Percentiles rank a stretch among this genome's conserved stretches.
These are phyloP conservation scores for Dipodomys stephensi DNA, from an alignment of 2,113 vertebrate species.

Conservation along the genomic window DNA sequence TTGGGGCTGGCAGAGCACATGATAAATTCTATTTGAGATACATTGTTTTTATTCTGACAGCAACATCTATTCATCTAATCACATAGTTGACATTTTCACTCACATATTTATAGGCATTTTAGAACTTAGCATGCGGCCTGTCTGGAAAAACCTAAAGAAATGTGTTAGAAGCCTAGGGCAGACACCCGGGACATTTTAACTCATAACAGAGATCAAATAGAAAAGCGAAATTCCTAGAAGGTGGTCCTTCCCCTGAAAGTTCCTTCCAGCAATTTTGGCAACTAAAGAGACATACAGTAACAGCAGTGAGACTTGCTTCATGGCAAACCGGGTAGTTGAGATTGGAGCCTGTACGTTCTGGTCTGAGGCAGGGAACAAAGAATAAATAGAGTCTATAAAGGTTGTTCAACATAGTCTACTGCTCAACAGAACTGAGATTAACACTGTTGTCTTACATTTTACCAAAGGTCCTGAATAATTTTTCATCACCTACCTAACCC, in stretches of 20 bases:
- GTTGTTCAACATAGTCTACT: not conserved
- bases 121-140: not conserved
- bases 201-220: not conserved
- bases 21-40: conserved; percentile 4
- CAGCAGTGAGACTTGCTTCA: not conserved
- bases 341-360: not conserved
- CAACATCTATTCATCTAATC: conserved; percentile 2
- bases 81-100: not conserved
- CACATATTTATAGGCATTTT: not conserved
- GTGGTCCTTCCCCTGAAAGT: not conserved
- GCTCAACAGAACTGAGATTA: not conserved
- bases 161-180: not conserved
- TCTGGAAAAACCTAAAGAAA: not conserved
- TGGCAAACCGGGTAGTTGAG: not conserved
- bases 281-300: conserved; percentile 13
- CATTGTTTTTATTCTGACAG: not conserved
- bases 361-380: not conserved
- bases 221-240: conserved; percentile 15
- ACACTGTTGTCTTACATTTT: not conserved
- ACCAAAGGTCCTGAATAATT: not conserved
- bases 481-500: not conserved
- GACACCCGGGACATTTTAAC: not conserved
- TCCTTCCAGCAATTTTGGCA: not conserved
- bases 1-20: not conserved
- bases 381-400: not conserved